Conservation (phyloP, 2,888 invertebrate species). For the Leucoptera coffeella region DNA sequence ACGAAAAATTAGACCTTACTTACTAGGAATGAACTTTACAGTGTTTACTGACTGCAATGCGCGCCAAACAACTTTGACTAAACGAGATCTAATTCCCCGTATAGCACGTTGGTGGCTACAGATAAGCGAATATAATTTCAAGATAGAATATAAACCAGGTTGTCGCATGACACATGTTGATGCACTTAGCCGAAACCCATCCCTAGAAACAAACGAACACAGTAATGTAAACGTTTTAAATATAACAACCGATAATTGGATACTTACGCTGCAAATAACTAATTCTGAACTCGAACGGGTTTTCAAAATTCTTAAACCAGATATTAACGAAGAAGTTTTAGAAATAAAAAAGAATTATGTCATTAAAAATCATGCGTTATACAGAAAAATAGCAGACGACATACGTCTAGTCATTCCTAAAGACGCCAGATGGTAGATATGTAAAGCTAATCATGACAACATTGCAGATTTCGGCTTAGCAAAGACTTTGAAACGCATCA, state of each 20-base stretch:
- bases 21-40: constrained; percentile 10
- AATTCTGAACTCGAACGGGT: constrained; percentile 6
- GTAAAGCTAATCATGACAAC: constrained; percentile 2
- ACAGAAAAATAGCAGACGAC: too few species aligned
- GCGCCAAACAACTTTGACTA: constrained; percentile 8
- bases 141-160: constrained; percentile 12
- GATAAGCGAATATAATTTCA: constrained; percentile 12
- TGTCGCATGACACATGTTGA: constrained; percentile 12
- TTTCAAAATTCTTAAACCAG: constrained; percentile 4
- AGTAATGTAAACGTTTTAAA: neutral
- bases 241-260: constrained; percentile 6
- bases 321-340: constrained; percentile 2
- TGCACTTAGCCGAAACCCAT: constrained; percentile 6
- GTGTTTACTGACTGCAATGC: constrained; percentile 9
- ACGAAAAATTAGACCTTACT: constrained; percentile 13
- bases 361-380: too few species aligned
- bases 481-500: constrained; percentile 4
- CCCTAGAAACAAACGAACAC: neutral
- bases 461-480: too few species aligned
- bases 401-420: too few species aligned
- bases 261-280: constrained; percentile 3
- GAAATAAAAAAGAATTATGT: constrained; percentile 4
- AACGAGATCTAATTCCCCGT: constrained; percentile 11
- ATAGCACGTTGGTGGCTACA: constrained; percentile 16
- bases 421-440: too few species aligned